Percentiles rank a stretch among this genome's conserved stretches.
phyloP scores from a whole-genome alignment of 2,113 vertebrate species.

The Hypomesus transpacificus region DNA sequence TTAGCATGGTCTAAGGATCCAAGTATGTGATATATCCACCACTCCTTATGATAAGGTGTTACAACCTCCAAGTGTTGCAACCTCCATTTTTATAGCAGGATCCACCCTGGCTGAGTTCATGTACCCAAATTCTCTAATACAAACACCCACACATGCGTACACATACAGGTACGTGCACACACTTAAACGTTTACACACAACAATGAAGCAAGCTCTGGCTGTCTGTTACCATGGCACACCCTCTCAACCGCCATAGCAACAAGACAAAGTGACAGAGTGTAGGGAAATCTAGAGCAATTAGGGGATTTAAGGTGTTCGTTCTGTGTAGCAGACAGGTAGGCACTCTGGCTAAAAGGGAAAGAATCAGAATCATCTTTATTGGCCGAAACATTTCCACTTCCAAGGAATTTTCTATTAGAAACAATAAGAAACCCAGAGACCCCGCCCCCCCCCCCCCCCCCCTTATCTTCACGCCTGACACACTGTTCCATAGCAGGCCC shows the following conservation, averaged over 20 bases:
- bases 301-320: no score
- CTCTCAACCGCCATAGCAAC: constrained; percentile 38
- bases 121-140: not conserved
- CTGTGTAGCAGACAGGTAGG: no score
- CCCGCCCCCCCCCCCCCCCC: no score
- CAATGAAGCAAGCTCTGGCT: constrained; percentile 28
- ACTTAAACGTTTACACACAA: not conserved
- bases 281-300: no score
- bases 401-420: no score
- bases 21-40: constrained; percentile 7
- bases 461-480: no score
- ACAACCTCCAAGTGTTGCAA: not conserved
- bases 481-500: no score
- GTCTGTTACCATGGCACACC: constrained; percentile 45
- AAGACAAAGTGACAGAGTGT: constrained; percentile 14
- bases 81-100: not conserved
- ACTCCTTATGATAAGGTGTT: constrained; percentile 10
- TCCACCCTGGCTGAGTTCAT: not conserved
- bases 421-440: no score
- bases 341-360: no score
- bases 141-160: not conserved
- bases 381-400: no score
- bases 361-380: no score
- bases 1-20: constrained; percentile 11
- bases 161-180: not conserved